Evolutionary conservation across 2,888 invertebrate genomes (phyloP), one percentile per base, ranked within the genome.

Genomic region (Argyresthia goedartella): DNA sequence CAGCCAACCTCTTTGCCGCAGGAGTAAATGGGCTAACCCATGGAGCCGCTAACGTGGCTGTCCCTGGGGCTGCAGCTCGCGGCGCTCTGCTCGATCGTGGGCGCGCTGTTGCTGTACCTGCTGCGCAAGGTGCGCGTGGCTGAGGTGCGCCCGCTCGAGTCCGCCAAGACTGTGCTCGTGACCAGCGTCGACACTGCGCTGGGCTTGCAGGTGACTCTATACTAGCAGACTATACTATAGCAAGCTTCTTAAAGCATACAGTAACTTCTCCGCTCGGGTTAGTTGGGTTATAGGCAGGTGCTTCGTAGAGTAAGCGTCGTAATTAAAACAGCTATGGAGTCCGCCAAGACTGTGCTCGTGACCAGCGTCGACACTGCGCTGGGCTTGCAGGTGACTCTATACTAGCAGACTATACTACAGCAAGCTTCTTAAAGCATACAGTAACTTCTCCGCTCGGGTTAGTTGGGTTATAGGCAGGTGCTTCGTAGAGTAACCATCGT

Each of bases 41-140:
- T 95, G 94, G 95, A 95, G 73, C 91, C 92, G 67, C 92, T 93
- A 68, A 94, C 94, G 65, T 93, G 93, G 81, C 81, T 94, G 68
- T 91, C 94, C 39, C 85, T 95, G 73, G 93, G 93, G 63, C 89
- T 95, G 67, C 95, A 95, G 78, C 86, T 95, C 64, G 89, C 94
- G 57, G 94, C 94, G 33, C 86, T 95, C 49, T 93, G 93, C 79
- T 93, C 93, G 55, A 94, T 95, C 63, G 95, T 93, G 45, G 93
- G 93, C n/a, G 94, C 94, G 35, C 87, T 95, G 61, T 85, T 95
- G 58, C 84, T 94, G 61, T 95, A 95, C 69, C 80, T 95, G 60
- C 84, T 94, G 61, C 89, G 93, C 72, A 94, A 94, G 77, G 93
- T 93, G 55, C 89, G 91, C 60, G 88, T 88, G 49, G 84, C 88